Base-by-base conservation (phyloP, 2,797 vertebrate genomes). In the Erethizon dorsatum region DNA sequence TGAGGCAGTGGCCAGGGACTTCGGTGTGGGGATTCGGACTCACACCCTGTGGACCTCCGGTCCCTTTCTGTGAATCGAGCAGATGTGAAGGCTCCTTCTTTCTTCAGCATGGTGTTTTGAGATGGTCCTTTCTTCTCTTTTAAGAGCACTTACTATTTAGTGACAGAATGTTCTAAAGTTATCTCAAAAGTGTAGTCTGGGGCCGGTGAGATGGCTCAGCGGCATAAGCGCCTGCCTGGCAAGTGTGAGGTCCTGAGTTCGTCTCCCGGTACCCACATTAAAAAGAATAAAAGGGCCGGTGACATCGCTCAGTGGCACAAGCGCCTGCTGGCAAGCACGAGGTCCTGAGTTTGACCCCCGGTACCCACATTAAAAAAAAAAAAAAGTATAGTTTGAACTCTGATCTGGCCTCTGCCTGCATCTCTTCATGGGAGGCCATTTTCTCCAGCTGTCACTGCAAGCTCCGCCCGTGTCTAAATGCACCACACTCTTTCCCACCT, bases 101-200 rank as follows among this genome's bases (percentile, higher is more conserved):
- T 11, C 15, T 69, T 89, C 28, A 65, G 26, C 20, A 54, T 4
- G 12, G 33, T 47, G 11, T 14, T 37, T 50, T 69, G 26, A 65
- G 37, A 85, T 22, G 13, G 18, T 50, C 65, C 2, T 50, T 45
- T 37, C 52, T 91, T 18, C 59, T n/a, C 37, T 45, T 63, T 83
- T 71, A 78, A 85, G 88, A 87, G 20, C 15, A 75, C 26, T 94
- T 89, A 45, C 28, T 85, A 20, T 67, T 91, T 75, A 83, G 54
- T 67, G 88, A 28, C 15, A 82, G 56, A 15, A 50, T 26, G 45
- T 57, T 83, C 26, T 59, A 9, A 26, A 26, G 54, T n/a, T 77
- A 65, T 20, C 37, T 67, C 71, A 63, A 50, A 78, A 41, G 54
- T 85, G 56, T 84, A 2, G 37, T 41, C 37, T 41, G 37, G 37